Evolutionary conservation across 2,113 vertebrate genomes (phyloP).

Genomic region (Murina feae): DNA sequence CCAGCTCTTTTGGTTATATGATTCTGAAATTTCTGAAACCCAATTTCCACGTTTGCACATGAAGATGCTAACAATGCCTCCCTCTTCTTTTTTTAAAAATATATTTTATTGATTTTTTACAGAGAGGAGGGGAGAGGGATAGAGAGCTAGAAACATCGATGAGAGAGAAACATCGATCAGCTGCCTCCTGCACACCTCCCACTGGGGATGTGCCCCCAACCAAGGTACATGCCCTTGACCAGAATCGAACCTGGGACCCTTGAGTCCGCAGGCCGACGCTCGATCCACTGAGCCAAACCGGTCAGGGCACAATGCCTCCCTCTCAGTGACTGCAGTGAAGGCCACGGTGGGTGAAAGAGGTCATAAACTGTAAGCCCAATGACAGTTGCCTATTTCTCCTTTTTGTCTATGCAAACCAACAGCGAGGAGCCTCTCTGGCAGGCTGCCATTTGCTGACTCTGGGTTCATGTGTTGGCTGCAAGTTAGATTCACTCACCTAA

Average conservation of each 20-base stretch:
- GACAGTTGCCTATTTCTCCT: neutral
- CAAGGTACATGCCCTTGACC: too few species aligned
- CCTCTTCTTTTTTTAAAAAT: too few species aligned
- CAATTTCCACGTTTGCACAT: neutral
- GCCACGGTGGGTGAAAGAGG: neutral
- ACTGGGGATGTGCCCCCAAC: too few species aligned
- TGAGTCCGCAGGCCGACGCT: too few species aligned
- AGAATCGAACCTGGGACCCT: too few species aligned
- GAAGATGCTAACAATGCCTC: neutral
- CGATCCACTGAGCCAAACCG: too few species aligned
- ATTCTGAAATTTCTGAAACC: neutral
- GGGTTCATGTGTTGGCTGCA: conserved; percentile 51
- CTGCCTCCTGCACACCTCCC: too few species aligned
- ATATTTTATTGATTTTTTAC: too few species aligned
- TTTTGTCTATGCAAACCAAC: neutral
- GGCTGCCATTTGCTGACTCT: conserved; percentile 36
- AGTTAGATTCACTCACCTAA: conserved; percentile 63
- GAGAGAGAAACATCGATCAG: too few species aligned
- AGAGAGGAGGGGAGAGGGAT: too few species aligned
- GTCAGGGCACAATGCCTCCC: neutral
- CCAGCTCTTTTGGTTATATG: neutral
- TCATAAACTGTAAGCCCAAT: accelerated
- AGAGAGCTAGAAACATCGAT: too few species aligned
- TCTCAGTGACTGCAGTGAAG: neutral
- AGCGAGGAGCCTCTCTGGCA: conserved; percentile 13